These are phyloP conservation scores for Cantharis rufa DNA, from an alignment of 2,888 invertebrate genomes.

Conservation along the genomic window DNA sequence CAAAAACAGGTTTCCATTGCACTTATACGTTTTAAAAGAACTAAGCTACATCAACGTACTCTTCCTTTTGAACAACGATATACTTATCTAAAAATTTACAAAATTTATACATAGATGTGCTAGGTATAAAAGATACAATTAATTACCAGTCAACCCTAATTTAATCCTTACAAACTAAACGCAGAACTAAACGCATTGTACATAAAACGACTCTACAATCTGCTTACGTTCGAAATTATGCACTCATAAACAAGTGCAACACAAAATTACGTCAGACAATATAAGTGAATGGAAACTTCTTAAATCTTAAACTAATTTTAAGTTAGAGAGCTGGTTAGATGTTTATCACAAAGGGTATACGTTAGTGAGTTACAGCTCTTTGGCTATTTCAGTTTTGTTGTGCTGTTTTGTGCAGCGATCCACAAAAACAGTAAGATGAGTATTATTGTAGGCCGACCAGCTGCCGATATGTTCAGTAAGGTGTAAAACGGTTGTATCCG, in stretches of 20 bases:
- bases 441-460: conserved; percentile 50
- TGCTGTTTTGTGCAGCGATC: conserved; percentile 50
- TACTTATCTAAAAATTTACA: conserved; percentile 19
- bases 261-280: not conserved
- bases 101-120: conserved; percentile 17
- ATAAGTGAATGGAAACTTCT: conserved; percentile 48
- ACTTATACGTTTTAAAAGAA: conserved; percentile 43
- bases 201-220: not conserved
- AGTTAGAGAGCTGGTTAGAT: conserved; percentile 55
- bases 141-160: conserved; percentile 27
- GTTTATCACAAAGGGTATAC: conserved; percentile 55
- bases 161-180: conserved; percentile 25
- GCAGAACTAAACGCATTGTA: conserved; percentile 9
- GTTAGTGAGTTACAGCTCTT: conserved; percentile 56
- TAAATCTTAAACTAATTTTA: conserved; percentile 34
- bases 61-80: conserved; percentile 5
- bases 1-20: conserved; percentile 46
- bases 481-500: conserved; percentile 93
- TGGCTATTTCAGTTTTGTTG: conserved; percentile 50
- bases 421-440: conserved; percentile 48
- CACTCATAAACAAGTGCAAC: not conserved
- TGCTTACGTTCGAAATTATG: not conserved
- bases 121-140: conserved; percentile 17
- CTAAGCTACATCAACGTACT: conserved; percentile 16
- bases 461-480: conserved; percentile 71